Conservation (phyloP, 2,888 invertebrate species). For the Ochropacha duplaris region DNA sequence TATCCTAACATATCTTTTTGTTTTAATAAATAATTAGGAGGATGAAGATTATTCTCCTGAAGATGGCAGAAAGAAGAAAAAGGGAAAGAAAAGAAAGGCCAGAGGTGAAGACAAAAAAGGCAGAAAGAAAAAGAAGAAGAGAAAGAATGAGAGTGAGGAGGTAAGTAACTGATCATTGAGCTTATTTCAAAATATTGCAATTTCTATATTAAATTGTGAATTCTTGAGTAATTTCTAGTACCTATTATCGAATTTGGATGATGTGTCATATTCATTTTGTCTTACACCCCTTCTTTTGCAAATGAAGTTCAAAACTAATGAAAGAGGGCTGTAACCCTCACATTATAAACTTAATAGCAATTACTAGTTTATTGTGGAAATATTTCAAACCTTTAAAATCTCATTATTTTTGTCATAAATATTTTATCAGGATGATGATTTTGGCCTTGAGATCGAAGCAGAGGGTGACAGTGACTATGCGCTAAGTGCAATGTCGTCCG, state of each 20-base stretch:
- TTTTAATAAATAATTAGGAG: conserved; percentile 75
- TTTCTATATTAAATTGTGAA: neutral
- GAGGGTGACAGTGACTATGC: conserved; percentile 91
- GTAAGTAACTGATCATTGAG: conserved; percentile 45
- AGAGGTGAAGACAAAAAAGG: conserved; percentile 95
- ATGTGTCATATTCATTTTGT: too few species aligned
- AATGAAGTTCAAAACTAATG: too few species aligned
- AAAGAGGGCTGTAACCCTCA: too few species aligned
- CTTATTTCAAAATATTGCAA: neutral
- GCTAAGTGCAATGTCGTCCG: conserved; percentile 80
- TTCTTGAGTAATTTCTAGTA: too few species aligned
- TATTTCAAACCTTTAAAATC: neutral
- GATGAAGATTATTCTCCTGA: conserved; percentile 95
- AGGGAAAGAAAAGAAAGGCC: conserved; percentile 96
- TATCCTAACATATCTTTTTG: neutral
- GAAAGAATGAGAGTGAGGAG: conserved; percentile 95
- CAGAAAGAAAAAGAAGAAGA: conserved; percentile 97
- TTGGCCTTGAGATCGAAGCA: conserved; percentile 78
- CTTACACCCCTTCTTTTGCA: too few species aligned
- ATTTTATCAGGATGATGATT: conserved; percentile 88
- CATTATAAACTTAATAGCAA: too few species aligned
- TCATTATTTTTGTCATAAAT: too few species aligned
- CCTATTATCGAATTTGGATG: too few species aligned
- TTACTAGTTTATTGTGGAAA: neutral
- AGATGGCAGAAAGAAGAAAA: conserved; percentile 93